Conservation (phyloP, 1,140 invertebrate genomes). For the Dryas iulia region DNA sequence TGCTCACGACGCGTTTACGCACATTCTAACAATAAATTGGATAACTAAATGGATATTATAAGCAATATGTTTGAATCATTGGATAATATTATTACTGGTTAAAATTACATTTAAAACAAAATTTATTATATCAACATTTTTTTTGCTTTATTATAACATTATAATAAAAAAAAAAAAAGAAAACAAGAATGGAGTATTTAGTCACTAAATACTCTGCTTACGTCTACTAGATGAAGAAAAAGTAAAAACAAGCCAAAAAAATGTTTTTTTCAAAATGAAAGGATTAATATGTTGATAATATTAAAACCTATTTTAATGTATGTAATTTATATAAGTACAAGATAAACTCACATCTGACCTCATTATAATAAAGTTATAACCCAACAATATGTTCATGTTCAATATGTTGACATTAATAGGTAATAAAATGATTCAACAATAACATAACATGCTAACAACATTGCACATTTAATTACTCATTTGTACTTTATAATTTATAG, state of each 20-base stretch:
- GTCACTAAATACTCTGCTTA: too few species aligned
- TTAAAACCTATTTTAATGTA: too few species aligned
- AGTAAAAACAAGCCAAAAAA: too few species aligned
- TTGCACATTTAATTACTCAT: background rate
- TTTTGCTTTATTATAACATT: too few species aligned
- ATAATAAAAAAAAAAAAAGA: too few species aligned
- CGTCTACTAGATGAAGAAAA: too few species aligned
- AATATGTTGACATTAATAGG: background rate
- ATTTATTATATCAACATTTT: too few species aligned
- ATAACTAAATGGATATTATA: constrained; percentile 10
- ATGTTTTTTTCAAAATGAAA: too few species aligned
- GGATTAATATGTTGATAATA: too few species aligned
- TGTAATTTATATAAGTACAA: background rate
- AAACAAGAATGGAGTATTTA: too few species aligned
- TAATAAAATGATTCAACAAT: background rate
- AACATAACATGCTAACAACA: background rate
- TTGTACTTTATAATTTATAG: background rate
- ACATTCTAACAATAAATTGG: constrained; percentile 7
- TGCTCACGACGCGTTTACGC: constrained; percentile 8
- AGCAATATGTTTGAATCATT: background rate
- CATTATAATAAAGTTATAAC: background rate
- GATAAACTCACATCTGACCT: background rate
- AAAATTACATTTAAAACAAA: too few species aligned
- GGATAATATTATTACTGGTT: background rate
- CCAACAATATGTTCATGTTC: background rate